Evolutionary conservation across 2,888 invertebrate genomes (phyloP).

Genomic region (Diploptera punctata): DNA sequence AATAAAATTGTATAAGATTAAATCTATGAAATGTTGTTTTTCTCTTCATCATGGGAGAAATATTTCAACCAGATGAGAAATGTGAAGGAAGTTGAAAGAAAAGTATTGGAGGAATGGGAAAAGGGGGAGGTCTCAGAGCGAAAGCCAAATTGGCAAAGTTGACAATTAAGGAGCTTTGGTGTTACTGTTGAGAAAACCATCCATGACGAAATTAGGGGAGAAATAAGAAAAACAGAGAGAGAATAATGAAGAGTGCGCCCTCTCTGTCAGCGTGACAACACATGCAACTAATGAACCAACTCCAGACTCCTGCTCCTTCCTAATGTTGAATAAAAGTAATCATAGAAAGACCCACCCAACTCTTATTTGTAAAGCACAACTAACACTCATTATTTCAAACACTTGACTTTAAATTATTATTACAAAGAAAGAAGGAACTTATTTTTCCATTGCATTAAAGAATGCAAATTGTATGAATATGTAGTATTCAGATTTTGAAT

Average conservation of each 20-base stretch:
- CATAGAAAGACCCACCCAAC: neutral
- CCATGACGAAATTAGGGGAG: neutral
- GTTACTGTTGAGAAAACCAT: conserved; percentile 10
- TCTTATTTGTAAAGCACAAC: neutral
- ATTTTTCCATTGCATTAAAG: too few species aligned
- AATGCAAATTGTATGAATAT: too few species aligned
- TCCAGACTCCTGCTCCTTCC: neutral
- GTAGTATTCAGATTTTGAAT: too few species aligned
- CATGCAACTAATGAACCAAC: conserved; percentile 25
- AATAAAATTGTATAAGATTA: too few species aligned
- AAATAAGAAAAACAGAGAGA: neutral
- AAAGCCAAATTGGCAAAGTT: conserved; percentile 42
- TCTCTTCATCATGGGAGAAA: too few species aligned
- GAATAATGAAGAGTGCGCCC: conserved; percentile 20
- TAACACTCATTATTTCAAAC: conserved; percentile 11
- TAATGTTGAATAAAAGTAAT: neutral
- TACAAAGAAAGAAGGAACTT: too few species aligned
- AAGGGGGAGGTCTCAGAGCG: conserved; percentile 11
- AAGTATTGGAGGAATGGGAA: conserved; percentile 17
- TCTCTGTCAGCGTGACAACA: conserved; percentile 18
- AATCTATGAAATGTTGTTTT: too few species aligned
- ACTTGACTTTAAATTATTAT: neutral
- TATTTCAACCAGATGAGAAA: conserved; percentile 1
- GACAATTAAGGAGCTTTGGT: conserved; percentile 39
- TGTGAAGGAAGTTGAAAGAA: conserved; percentile 7